phyloP scores from a whole-genome alignment of 2,797 vertebrate genomes.

The Rhinatrema bivittatum region DNA sequence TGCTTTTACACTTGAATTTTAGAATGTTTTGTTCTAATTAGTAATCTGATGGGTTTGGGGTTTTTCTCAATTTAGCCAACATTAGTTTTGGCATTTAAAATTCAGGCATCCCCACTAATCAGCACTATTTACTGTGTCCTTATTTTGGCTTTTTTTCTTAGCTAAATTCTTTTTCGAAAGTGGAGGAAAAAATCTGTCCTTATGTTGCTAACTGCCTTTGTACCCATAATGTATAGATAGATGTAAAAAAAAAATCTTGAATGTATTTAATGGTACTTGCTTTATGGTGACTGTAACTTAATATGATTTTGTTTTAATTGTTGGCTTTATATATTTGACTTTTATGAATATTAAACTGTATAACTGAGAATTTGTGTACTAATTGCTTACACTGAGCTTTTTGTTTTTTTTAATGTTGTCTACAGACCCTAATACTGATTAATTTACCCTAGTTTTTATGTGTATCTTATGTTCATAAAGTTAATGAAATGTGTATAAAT shows the following conservation, averaged over 20 bases:
- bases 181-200: slow-evolving; percentile 8
- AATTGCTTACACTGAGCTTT: slow-evolving; percentile 31
- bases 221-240: slow-evolving; percentile 6
- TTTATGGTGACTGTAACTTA: slow-evolving; percentile 16
- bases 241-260: slow-evolving; percentile 8
- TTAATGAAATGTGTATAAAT: too few species aligned
- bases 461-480: too few species aligned
- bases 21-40: not conserved
- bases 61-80: too few species aligned
- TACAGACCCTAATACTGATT: too few species aligned
- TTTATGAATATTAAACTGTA: slow-evolving; percentile 46
- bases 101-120: too few species aligned
- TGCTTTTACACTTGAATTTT: too few species aligned
- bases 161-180: too few species aligned
- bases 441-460: not conserved
- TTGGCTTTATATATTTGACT: slow-evolving; percentile 26
- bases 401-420: slow-evolving; percentile 3
- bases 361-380: slow-evolving; percentile 27
- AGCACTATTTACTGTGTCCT: slow-evolving; percentile 7
- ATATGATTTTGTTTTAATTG: slow-evolving; percentile 27
- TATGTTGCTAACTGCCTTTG: not conserved
- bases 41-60: not conserved
- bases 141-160: not conserved
- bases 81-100: too few species aligned
- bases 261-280: not conserved